Evolutionary conservation across 2,888 invertebrate genomes (phyloP).

Genomic region (Drosophila formosana): DNA sequence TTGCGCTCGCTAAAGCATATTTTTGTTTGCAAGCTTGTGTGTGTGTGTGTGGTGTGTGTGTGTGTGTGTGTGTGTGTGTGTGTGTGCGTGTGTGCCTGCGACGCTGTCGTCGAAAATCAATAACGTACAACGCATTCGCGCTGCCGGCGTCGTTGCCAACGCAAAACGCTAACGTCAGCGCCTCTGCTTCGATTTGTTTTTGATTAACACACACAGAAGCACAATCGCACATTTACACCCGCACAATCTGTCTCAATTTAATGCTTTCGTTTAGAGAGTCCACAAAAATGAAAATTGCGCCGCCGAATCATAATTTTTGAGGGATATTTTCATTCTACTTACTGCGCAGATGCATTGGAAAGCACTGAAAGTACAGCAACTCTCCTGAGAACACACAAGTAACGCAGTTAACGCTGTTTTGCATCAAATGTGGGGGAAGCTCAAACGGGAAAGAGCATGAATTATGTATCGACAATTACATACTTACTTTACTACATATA

Average conservation of each 20-base stretch:
- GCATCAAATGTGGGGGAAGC: slow-evolving; percentile 9
- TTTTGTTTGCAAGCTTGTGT: background rate
- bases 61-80: slow-evolving; percentile 22
- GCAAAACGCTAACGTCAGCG: background rate
- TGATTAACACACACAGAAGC: slow-evolving; percentile 40
- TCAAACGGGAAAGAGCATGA: background rate
- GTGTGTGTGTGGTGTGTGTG: slow-evolving; percentile 13
- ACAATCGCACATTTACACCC: slow-evolving; percentile 16
- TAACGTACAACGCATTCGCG: slow-evolving; percentile 63
- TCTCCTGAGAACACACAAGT: slow-evolving; percentile 11
- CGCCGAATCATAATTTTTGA: slow-evolving; percentile 37
- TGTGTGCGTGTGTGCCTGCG: slow-evolving; percentile 16
- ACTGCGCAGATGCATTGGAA: slow-evolving; percentile 77
- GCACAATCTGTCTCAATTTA: slow-evolving; percentile 53
- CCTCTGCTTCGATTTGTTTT: slow-evolving; percentile 58
- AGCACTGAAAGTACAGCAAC: slow-evolving; percentile 47
- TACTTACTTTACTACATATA: background rate
- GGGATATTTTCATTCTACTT: slow-evolving; percentile 41
- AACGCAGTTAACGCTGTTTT: slow-evolving; percentile 19
- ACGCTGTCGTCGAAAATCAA: slow-evolving; percentile 62
- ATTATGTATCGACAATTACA: background rate
- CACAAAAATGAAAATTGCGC: slow-evolving; percentile 44
- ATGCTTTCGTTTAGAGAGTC: slow-evolving; percentile 27
- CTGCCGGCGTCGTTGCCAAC: slow-evolving; percentile 29
- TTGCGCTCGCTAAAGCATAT: slow-evolving; percentile 7